Percentiles rank a stretch among this genome's conserved stretches.
Evolutionary conservation across 92 coral and sea anemone genomes (phyloP).

Genomic region (Heteractis magnifica): DNA sequence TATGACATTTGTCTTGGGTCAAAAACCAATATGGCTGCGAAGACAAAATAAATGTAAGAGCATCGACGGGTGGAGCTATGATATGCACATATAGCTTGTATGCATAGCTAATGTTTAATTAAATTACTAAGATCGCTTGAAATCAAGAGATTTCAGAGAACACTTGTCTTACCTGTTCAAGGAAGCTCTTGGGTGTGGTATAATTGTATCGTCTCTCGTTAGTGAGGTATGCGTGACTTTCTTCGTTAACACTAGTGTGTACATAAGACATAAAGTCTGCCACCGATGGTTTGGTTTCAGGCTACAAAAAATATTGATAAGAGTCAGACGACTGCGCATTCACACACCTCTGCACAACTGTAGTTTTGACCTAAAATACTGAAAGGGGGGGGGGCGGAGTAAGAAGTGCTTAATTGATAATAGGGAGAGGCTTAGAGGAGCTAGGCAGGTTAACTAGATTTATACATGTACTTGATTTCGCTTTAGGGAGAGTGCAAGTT

Average conservation of each 20-base stretch:
- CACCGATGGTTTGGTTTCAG: conserved; percentile 79
- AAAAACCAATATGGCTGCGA: too few species aligned
- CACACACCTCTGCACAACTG: too few species aligned
- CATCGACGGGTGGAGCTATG: too few species aligned
- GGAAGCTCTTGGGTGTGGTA: conserved; percentile 98
- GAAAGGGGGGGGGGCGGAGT: neutral
- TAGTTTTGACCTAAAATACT: neutral
- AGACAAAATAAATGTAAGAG: too few species aligned
- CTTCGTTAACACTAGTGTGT: conserved; percentile 96
- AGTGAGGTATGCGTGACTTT: conserved; percentile 83
- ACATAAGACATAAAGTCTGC: conserved; percentile 98
- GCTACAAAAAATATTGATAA: conserved; percentile 36
- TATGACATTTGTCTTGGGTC: too few species aligned
- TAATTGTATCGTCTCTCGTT: conserved; percentile 99
- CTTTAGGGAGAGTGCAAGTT: too few species aligned
- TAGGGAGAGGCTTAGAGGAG: too few species aligned
- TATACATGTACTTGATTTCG: too few species aligned
- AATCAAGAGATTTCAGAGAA: neutral
- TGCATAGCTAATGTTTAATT: neutral
- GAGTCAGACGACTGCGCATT: neutral
- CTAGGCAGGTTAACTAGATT: too few species aligned
- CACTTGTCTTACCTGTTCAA: conserved; percentile 79
- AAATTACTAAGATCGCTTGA: neutral
- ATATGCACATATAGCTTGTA: neutral
- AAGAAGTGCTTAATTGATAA: too few species aligned